Evolutionary conservation across 2,113 vertebrate species (phyloP).

Genomic region (Antechinus flavipes): DNA sequence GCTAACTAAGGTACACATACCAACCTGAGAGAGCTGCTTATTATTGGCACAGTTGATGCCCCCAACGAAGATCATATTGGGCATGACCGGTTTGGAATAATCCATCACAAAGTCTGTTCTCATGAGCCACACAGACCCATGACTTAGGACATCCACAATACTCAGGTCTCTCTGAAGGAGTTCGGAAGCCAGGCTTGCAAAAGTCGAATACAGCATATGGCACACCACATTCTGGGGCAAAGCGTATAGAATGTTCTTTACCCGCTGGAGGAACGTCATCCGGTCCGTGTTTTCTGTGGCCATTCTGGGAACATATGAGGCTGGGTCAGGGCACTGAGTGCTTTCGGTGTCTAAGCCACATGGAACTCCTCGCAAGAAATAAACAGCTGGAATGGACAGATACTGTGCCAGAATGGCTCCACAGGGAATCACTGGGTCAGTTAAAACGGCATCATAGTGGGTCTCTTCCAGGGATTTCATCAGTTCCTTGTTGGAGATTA

Average conservation of each 20-base stretch:
- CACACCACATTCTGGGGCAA: conserved; percentile 73
- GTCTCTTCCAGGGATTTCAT: conserved; percentile 81
- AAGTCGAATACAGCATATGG: conserved; percentile 54
- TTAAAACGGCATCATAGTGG: conserved; percentile 88
- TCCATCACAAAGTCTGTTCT: conserved; percentile 90
- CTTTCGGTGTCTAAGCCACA: conserved; percentile 84
- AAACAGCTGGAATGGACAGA: conserved; percentile 89
- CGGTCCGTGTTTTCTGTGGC: conserved; percentile 74
- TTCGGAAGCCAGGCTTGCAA: conserved; percentile 80
- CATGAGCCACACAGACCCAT: conserved; percentile 88
- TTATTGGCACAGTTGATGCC: no score
- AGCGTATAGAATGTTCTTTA: conserved; percentile 84
- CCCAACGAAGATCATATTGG: conserved; percentile 31
- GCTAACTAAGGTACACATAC: background rate
- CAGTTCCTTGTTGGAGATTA: conserved; percentile 84
- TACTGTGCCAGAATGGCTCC: conserved; percentile 86
- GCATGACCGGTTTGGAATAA: conserved; percentile 87
- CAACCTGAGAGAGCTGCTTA: no score
- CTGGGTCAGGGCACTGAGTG: conserved; percentile 86
- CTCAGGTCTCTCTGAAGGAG: conserved; percentile 83
- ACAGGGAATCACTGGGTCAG: conserved; percentile 89
- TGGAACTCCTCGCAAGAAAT: conserved; percentile 85
- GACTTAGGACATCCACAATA: conserved; percentile 82
- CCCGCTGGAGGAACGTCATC: conserved; percentile 88
- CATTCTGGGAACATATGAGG: conserved; percentile 84